Evolutionary conservation across 2,888 invertebrate species (phyloP), one percentile per base, ranked within the genome.

Genomic region (Nasonia oneida): DNA sequence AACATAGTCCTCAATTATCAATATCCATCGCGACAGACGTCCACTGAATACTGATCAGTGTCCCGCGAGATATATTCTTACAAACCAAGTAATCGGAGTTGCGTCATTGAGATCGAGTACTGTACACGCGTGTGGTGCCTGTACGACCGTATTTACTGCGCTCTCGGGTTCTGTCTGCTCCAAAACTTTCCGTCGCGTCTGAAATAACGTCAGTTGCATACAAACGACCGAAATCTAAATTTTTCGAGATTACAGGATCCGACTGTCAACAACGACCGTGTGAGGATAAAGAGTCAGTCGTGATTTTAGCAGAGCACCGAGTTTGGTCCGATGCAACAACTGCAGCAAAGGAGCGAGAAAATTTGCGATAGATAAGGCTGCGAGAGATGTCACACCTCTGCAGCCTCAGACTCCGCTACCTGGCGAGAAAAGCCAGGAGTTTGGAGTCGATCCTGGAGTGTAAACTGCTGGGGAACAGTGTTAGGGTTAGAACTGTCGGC

Each of bases 331-430:
- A 79, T 61, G 57, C 33, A 79, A 79, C 53, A 42, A 15, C 23
- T 53, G 33, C 23, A 57, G 74, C 64, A 42, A 10, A 6, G 33
- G 47, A 8, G 14, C 67, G 12, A 73, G 50, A 71, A 50, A 80
- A 79, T 14, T 78, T 61, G 0, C 77, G 3, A 50, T 53, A 73
- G 73, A 39, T 37, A 47, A 37, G 15, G 71, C 67, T 71, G 29
- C 23, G 10, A 64, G 33, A 42, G 53, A 86, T 86, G 92, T 91
- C 89, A 89, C 89, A 88, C 64, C 87, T 90, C 67, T 89, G 84
- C 73, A 88, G 88, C 47, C 85, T 85, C 0, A 87, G 84, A 83
- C 83, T 90, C 10, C 84, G 81, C 53, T 80, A 78, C 5, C n/a
- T 87, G 4, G 42, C 76, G 14, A 88, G 81, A 80, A 74, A 42